Conservation (phyloP, 2,888 invertebrate species). For the Rhingia rostrata region DNA sequence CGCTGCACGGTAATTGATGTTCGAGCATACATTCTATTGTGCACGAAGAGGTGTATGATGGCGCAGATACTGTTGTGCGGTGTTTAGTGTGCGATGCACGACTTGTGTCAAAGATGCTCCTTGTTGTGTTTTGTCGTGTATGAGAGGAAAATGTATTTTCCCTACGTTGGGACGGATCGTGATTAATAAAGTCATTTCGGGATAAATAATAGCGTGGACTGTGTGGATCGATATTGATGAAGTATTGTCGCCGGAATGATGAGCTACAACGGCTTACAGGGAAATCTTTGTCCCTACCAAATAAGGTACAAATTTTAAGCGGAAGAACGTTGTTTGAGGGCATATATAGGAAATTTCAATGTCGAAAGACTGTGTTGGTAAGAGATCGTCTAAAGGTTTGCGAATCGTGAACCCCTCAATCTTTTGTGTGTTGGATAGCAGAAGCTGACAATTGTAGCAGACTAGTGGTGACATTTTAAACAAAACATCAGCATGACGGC, state of each 20-base stretch:
- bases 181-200: slow-evolving; percentile 65
- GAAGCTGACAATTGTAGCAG: no score
- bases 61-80: slow-evolving; percentile 14
- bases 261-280: not conserved
- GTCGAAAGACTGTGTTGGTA: no score
- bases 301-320: not conserved
- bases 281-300: not conserved
- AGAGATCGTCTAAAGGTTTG: no score
- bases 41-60: slow-evolving; percentile 45
- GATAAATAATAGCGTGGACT: slow-evolving; percentile 27
- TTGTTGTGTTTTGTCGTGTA: slow-evolving; percentile 52
- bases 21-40: slow-evolving; percentile 43
- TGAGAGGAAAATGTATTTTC: slow-evolving; percentile 36
- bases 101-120: slow-evolving; percentile 68
- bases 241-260: not conserved
- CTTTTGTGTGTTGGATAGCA: no score
- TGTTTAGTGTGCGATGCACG: slow-evolving; percentile 54
- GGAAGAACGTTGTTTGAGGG: no score
- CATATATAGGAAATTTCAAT: no score
- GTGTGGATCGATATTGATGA: slow-evolving; percentile 2
- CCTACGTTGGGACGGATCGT: slow-evolving; percentile 52
- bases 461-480: no score
- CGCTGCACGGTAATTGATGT: slow-evolving; percentile 60
- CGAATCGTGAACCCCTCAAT: no score
- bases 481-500: no score